Base-by-base conservation (phyloP, 2,888 invertebrate species). In the Masnerella sp. region DNA sequence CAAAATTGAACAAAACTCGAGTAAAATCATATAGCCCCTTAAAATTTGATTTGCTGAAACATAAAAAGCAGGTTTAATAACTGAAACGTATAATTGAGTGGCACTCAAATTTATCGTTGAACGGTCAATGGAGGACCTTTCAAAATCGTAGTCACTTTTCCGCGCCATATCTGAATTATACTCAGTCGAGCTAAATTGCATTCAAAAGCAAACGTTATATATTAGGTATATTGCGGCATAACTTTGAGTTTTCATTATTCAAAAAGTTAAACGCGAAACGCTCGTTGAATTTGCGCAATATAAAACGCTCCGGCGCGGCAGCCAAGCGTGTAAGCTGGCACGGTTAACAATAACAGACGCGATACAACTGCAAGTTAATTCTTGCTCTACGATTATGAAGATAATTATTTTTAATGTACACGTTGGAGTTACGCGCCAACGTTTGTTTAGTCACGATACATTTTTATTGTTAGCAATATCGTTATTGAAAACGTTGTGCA, bases 291-390 rank as follows among this genome's bases (percentile, higher is more conserved):
- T 52, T 52, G 34, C 9, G 18, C 17, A 15, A 42, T 43, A 52
- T 43, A 52, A 64, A 64, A 64, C 17, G 34, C 18, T 22, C 38
- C 18, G 20, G 11, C 11, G 32, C 34, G 32, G 11, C 34, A 64
- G 15, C 62, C 25, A 64, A 51, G 42, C 51, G 40, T 42, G 62
- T 51, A 62, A 64, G 34, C 52, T 43, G 25, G 36, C 54, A 18
- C 36, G 43, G 36, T 18, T 36, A 52, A 49, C 64, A 62, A 64
- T 58, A 58, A 64, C 62, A 51, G 56, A 34, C 56, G 36, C 36
- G 43, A 58, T 62, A 52, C 58, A 71, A 64, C 64, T 71, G 52
- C 52, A 52, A 38, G 45, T 62, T 58, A 62, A 64, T 71, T 49
- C 40, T 64, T 51, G 54, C 25, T 49, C 38, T n/a, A 22, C 30